Evolutionary conservation across 1,140 invertebrate species (phyloP).

Genomic region (Formica selysi): DNA sequence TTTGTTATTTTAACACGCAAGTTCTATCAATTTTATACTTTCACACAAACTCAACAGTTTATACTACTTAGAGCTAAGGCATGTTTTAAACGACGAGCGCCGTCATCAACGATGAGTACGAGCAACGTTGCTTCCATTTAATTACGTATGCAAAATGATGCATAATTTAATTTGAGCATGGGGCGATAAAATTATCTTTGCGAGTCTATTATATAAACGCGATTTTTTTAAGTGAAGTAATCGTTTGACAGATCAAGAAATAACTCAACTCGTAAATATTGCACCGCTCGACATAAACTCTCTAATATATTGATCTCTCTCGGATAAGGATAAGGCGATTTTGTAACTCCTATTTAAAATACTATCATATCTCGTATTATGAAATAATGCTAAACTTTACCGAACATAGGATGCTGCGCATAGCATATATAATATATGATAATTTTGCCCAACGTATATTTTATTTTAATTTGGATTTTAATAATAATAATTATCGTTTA

Average conservation of each 20-base stretch:
- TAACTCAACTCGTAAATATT: slow-evolving; percentile 6
- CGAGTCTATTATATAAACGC: neutral
- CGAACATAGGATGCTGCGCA: neutral
- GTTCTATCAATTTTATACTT: neutral
- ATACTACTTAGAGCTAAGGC: slow-evolving; percentile 13
- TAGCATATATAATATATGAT: neutral
- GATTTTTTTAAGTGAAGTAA: neutral
- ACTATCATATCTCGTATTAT: slow-evolving; percentile 12
- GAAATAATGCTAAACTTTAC: slow-evolving; percentile 39
- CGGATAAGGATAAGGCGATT: neutral
- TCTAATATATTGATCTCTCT: slow-evolving; percentile 14
- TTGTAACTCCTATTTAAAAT: slow-evolving; percentile 47
- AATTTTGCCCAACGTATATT: slow-evolving; percentile 16
- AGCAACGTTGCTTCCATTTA: neutral
- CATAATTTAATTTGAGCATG: no score
- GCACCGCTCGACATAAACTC: neutral
- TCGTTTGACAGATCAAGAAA: neutral
- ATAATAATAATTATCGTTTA: neutral
- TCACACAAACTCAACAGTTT: neutral
- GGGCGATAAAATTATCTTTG: neutral
- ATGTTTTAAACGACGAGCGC: slow-evolving; percentile 14
- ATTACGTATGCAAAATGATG: neutral
- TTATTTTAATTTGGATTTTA: slow-evolving; percentile 23
- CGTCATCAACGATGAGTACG: slow-evolving; percentile 11
- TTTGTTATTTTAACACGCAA: neutral